phyloP scores from a whole-genome alignment of 2,113 vertebrate species.

The Terrapene triunguis region DNA sequence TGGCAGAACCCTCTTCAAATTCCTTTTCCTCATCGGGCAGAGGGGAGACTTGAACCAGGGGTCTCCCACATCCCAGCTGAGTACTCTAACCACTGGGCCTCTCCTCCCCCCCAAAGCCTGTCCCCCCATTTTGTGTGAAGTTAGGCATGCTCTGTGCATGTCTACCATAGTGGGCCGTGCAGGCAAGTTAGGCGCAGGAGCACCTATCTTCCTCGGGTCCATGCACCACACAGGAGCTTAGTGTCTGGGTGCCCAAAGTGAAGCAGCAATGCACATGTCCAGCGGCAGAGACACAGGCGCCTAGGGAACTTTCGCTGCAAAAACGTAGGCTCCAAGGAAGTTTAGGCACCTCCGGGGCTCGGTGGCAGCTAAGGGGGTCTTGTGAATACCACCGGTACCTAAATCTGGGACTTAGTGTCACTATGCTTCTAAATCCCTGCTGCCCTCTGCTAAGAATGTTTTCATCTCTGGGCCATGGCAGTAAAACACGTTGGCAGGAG shows the following conservation, averaged over 20 bases:
- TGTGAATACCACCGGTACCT: background rate
- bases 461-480: fast-evolving
- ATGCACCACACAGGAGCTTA: background rate
- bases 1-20: background rate
- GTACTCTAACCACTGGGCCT: no score
- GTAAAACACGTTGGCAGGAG: background rate
- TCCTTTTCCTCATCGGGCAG: background rate
- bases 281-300: background rate
- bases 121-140: background rate
- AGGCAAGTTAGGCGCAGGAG: background rate
- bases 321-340: background rate
- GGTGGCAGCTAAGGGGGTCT: no score
- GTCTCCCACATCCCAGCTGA: background rate
- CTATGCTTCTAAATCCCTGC: background rate
- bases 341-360: no score
- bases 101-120: background rate
- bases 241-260: background rate
- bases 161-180: background rate
- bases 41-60: background rate
- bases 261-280: background rate
- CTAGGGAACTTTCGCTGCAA: background rate
- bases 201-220: background rate
- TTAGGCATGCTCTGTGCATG: background rate
- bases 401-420: background rate
- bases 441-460: background rate